A percentile compares a stretch with the other conserved stretches of the same genome.
Conservation (phyloP, 1,140 invertebrate genomes). For the Heliconius nattereri region DNA sequence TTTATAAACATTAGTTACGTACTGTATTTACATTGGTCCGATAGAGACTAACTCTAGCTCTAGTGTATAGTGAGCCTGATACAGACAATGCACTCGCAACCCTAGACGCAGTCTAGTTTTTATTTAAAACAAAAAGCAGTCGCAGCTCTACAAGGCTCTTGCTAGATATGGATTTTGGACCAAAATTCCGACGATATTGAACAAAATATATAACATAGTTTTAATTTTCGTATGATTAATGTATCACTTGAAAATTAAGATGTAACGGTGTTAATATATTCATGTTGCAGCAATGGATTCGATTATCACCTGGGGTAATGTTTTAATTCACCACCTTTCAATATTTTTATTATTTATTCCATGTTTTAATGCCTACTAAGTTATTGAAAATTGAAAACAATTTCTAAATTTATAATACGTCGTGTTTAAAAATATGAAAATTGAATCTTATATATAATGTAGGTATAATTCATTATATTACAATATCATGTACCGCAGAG, state of each 20-base stretch:
- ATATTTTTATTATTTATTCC: too few relatives aligned
- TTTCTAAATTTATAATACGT: too few relatives aligned
- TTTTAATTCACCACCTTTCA: too few relatives aligned
- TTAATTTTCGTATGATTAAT: not conserved
- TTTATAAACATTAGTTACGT: not conserved
- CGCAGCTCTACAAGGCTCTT: not conserved
- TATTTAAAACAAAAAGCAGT: not conserved
- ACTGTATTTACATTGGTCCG: not conserved
- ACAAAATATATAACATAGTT: not conserved
- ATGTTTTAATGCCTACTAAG: too few relatives aligned
- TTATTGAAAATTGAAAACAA: too few relatives aligned
- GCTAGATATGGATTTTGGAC: not conserved
- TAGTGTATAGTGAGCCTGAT: not conserved
- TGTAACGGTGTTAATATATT: not conserved
- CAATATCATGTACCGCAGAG: not conserved
- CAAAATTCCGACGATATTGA: not conserved
- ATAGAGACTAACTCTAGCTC: not conserved
- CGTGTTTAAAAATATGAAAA: too few relatives aligned
- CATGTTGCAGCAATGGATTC: not conserved
- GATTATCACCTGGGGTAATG: not conserved
- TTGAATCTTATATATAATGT: not conserved
- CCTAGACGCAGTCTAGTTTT: not conserved
- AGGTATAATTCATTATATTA: not conserved
- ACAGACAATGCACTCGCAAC: conserved; percentile 6
- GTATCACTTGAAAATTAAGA: not conserved